Evolutionary conservation across 2,797 vertebrate genomes (phyloP), one percentile per base, ranked within the genome.

Genomic region (Loriculus beryllinus): DNA sequence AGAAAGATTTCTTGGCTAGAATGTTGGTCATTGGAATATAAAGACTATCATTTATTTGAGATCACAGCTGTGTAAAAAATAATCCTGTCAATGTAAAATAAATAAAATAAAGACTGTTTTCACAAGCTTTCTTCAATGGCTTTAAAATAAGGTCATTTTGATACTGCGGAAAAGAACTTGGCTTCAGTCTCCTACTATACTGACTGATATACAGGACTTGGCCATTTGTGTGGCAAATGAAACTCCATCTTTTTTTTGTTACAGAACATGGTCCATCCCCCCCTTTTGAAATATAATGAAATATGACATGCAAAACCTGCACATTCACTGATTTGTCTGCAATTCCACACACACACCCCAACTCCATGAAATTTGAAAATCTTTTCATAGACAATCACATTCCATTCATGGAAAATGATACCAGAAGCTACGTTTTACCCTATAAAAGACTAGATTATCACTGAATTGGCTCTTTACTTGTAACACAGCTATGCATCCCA

Each of bases 361-460:
- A 1, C 22, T 94, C 35, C 45, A 40, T 70, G 62, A 51, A 92
- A 91, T 19, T 72, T 26, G 87, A 56, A 74, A 84, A 69, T 69
- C 31, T 91, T 76, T 83, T 78, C 62, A 54, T 15, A 43, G 16
- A 14, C 43, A 70, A 59, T 39, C 67, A 45, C 39, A 86, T 54
- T 71, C 78, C 35, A 33, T 77, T 93, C 43, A 54, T 20, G 49
- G 56, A 60, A 92, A 84, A 88, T 12, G 2, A 72, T n/a, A 88
- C 26, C 47, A 85, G 67, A 49, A 86, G 59, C 39, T 74, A 48
- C n/a, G 20, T 84, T 95, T 95, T 89, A 76, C 57, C 56, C 22
- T 54, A 48, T 23, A 81, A 92, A 96, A 95, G 70, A 74, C 56
- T 60, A 86, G 90, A 96, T 87, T 75, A 92, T 71, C 37, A 47